Percentiles rank a stretch among this genome's conserved stretches.
Evolutionary conservation across 2,888 invertebrate species (phyloP).

Genomic region (Meta bourneti): DNA sequence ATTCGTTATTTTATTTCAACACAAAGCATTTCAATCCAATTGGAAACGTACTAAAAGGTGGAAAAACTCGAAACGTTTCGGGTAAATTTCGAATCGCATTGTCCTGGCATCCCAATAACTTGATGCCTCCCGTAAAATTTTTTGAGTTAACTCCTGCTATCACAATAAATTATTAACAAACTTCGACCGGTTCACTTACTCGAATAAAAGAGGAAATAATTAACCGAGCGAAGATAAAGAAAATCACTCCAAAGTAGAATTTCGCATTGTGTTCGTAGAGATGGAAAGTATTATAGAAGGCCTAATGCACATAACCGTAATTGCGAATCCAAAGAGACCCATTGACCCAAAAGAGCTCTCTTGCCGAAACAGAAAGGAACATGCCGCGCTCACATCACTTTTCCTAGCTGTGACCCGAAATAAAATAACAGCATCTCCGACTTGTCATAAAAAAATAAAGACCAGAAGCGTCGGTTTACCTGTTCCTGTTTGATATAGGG

Average conservation of each 20-base stretch:
- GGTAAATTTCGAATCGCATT: no score
- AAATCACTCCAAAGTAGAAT: neutral
- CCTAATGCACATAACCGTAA: neutral
- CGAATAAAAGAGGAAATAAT: neutral
- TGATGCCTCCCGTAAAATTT: neutral
- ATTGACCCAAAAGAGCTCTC: constrained; percentile 28
- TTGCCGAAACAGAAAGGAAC: constrained; percentile 14
- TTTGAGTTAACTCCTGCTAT: neutral
- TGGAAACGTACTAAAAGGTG: no score
- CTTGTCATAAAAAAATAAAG: neutral
- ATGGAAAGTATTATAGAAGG: neutral
- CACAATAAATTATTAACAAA: neutral
- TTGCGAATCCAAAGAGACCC: neutral
- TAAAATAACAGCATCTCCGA: neutral
- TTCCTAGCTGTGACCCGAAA: neutral
- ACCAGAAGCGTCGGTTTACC: constrained; percentile 14
- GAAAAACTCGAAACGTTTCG: no score
- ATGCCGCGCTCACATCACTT: neutral
- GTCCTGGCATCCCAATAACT: no score
- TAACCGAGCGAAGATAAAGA: neutral
- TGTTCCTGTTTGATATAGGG: neutral
- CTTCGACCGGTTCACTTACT: neutral
- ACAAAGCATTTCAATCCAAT: no score
- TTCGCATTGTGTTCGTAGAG: neutral
- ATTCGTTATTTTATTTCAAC: no score